These are phyloP conservation scores for Ramphastos sulfuratus DNA, from an alignment of 2,113 vertebrate genomes.

Conservation along the genomic window DNA sequence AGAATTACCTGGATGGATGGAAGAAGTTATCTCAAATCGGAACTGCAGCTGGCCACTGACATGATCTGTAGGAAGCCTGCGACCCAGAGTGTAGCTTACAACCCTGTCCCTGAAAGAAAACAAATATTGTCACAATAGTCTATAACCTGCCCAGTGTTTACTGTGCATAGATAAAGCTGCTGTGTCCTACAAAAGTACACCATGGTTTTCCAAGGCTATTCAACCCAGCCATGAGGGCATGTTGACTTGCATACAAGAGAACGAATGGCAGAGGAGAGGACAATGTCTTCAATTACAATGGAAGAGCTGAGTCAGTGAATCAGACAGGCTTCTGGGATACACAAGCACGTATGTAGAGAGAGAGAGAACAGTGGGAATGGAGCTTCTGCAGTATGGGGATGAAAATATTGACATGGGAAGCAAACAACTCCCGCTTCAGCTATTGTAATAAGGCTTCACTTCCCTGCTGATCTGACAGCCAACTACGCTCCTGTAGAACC, in stretches of 20 bases:
- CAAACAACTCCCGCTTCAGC: constrained; percentile 54
- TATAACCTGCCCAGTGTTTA: background rate
- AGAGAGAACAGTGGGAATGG: constrained; percentile 32
- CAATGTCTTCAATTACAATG: constrained; percentile 69
- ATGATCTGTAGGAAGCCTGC: constrained; percentile 95
- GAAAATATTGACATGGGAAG: constrained; percentile 42
- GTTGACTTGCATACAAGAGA: constrained; percentile 22
- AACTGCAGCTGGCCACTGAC: constrained; percentile 98
- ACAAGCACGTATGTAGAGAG: constrained; percentile 8
- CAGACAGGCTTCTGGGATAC: constrained; percentile 33
- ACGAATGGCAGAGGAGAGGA: constrained; percentile 52
- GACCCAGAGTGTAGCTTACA: constrained; percentile 93
- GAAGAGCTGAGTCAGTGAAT: constrained; percentile 27
- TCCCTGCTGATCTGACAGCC: background rate
- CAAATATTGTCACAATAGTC: constrained; percentile 44
- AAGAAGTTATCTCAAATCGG: constrained; percentile 95
- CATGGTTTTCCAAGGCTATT: constrained; percentile 21
- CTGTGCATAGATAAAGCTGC: constrained; percentile 1
- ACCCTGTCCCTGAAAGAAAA: constrained; percentile 88
- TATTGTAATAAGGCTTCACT: background rate
- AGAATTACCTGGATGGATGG: constrained; percentile 91
- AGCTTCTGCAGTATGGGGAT: constrained; percentile 45
- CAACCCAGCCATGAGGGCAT: constrained; percentile 46
- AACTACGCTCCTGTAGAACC: background rate
- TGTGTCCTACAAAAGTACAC: constrained; percentile 12